A percentile compares a stretch with the other conserved stretches of the same genome.
Evolutionary conservation across 2,888 invertebrate genomes (phyloP).

Genomic region (Drosophila maculinotata): DNA sequence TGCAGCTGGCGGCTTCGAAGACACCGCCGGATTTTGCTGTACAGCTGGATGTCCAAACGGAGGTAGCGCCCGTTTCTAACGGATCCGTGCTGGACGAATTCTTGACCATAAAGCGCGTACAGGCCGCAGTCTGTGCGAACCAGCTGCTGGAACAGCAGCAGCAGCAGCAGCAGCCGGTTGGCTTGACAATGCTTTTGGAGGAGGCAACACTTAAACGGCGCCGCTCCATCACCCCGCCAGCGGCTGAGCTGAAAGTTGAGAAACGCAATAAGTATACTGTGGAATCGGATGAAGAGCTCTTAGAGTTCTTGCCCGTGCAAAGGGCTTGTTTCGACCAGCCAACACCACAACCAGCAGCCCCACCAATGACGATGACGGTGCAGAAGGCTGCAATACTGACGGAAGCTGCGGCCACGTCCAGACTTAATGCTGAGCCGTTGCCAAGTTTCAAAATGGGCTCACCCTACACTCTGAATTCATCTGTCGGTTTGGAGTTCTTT

Average conservation of each 20-base stretch:
- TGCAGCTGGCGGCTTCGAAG: constrained; percentile 3
- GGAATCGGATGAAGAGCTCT: constrained; percentile 48
- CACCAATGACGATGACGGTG: background rate
- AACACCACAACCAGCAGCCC: background rate
- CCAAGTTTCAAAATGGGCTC: constrained; percentile 34
- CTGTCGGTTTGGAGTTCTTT: constrained; percentile 22
- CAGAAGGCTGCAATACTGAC: constrained; percentile 12
- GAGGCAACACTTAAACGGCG: constrained; percentile 51
- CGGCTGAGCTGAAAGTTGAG: constrained; percentile 2
- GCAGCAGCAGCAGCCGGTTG: constrained; percentile 7
- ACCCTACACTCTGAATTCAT: constrained; percentile 32
- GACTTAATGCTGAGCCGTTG: background rate
- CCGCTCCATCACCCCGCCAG: constrained; percentile 54
- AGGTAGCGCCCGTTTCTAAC: constrained; percentile 36
- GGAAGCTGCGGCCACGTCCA: background rate
- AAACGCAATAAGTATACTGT: constrained; percentile 26
- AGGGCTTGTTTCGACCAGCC: too few species aligned
- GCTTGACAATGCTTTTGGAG: constrained; percentile 18
- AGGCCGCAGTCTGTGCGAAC: background rate
- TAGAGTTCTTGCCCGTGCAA: constrained; percentile 46
- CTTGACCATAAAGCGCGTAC: constrained; percentile 42
- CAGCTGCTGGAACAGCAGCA: background rate
- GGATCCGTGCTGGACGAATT: constrained; percentile 60
- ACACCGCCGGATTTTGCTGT: constrained; percentile 16
- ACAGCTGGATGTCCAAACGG: constrained; percentile 18